phyloP scores from a whole-genome alignment of 2,888 invertebrate genomes.

The Hetaerina titia region DNA sequence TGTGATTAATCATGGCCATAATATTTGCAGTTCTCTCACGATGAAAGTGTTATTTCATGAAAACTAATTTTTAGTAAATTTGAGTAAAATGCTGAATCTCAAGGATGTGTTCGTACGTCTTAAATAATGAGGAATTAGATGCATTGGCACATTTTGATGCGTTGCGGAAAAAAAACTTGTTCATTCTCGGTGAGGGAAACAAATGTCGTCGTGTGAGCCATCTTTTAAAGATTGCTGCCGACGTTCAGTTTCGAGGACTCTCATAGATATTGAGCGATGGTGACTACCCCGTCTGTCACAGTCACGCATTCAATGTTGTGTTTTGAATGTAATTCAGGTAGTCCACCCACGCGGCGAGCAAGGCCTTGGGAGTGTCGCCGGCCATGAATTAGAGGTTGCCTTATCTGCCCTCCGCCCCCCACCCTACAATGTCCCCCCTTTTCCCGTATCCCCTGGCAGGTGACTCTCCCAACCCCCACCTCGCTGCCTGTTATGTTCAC shows the following conservation, averaged over 20 bases:
- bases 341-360: constrained; percentile 2
- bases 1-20: too few species aligned
- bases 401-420: constrained; percentile 1
- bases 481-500: constrained; percentile 16
- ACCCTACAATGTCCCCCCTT: neutral
- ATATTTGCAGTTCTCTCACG: too few species aligned
- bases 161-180: too few species aligned
- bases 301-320: constrained; percentile 19
- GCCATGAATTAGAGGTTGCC: constrained; percentile 51
- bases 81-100: too few species aligned
- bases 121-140: too few species aligned
- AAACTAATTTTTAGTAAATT: too few species aligned
- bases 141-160: too few species aligned
- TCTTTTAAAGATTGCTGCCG: neutral
- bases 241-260: neutral
- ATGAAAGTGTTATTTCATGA: too few species aligned
- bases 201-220: neutral
- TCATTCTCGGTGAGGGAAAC: too few species aligned
- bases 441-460: neutral
- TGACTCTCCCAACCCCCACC: neutral
- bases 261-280: neutral
- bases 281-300: neutral
- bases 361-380: constrained; percentile 58
- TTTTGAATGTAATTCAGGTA: constrained; percentile 44
- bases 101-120: too few species aligned